phyloP scores from a whole-genome alignment of 1,140 invertebrate genomes.

The Pygmarrhopalites habei region DNA sequence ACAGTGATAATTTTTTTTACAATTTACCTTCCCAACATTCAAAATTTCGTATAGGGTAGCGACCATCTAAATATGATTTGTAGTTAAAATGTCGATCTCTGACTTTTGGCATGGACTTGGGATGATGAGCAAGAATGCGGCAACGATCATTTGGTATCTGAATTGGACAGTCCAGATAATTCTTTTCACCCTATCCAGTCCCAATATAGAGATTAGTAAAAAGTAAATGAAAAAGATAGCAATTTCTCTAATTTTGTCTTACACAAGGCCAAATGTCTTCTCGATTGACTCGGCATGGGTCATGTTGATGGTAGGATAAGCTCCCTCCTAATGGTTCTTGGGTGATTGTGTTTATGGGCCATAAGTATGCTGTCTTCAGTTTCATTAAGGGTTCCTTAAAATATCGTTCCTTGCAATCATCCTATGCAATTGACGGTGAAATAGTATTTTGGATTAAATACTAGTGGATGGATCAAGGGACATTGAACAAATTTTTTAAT shows the following conservation, averaged over 20 bases:
- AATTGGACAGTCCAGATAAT: slow-evolving; percentile 19
- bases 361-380: slow-evolving; percentile 30
- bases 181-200: slow-evolving; percentile 25
- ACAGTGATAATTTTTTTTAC: too few relatives aligned
- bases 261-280: slow-evolving; percentile 34
- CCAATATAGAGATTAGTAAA: background rate
- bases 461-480: too few relatives aligned
- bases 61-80: slow-evolving; percentile 26
- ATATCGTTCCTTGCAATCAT: background rate
- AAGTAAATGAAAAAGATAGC: background rate
- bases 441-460: too few relatives aligned
- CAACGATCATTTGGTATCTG: slow-evolving; percentile 32
- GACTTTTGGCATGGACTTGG: background rate
- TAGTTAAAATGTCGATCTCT: slow-evolving; percentile 14
- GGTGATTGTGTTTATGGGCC: slow-evolving; percentile 35
- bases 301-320: background rate
- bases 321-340: slow-evolving; percentile 26
- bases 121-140: slow-evolving; percentile 19
- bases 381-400: slow-evolving; percentile 17
- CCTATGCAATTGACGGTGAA: too few relatives aligned
- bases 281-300: background rate
- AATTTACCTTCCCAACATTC: slow-evolving; percentile 35
- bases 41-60: slow-evolving; percentile 26
- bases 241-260: slow-evolving; percentile 3
- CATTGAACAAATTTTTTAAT: too few relatives aligned